These are phyloP conservation scores for Carpatolechia fugitivella DNA, from an alignment of 2,888 invertebrate species.

Conservation along the genomic window DNA sequence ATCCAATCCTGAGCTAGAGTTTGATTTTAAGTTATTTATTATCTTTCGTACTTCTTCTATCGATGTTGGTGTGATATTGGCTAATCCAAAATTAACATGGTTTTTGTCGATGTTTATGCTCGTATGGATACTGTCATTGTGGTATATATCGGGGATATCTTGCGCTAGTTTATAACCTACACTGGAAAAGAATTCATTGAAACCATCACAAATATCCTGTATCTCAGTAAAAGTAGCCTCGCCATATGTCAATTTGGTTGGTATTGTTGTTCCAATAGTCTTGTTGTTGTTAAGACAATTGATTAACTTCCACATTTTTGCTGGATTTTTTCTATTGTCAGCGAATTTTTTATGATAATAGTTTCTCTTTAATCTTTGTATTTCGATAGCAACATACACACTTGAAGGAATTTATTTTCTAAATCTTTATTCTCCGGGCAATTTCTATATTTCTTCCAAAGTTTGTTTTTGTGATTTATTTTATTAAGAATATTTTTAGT, in stretches of 20 bases:
- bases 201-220: too few relatives aligned
- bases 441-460: neutral
- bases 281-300: neutral
- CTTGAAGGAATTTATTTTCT: neutral
- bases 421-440: neutral
- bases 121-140: too few relatives aligned
- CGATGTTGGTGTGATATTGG: too few relatives aligned
- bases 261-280: neutral
- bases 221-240: too few relatives aligned
- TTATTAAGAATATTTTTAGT: neutral
- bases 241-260: neutral
- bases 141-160: too few relatives aligned
- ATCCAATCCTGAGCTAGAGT: too few relatives aligned
- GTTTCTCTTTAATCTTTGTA: neutral
- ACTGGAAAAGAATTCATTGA: too few relatives aligned
- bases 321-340: neutral
- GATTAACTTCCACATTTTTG: slow-evolving; percentile 1
- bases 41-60: too few relatives aligned
- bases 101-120: too few relatives aligned
- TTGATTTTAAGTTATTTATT: too few relatives aligned
- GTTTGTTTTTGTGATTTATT: neutral
- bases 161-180: too few relatives aligned
- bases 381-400: neutral
- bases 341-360: neutral
- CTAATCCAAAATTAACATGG: too few relatives aligned